Base-by-base conservation (phyloP, 2,113 vertebrate species). In the Oplegnathus fasciatus region DNA sequence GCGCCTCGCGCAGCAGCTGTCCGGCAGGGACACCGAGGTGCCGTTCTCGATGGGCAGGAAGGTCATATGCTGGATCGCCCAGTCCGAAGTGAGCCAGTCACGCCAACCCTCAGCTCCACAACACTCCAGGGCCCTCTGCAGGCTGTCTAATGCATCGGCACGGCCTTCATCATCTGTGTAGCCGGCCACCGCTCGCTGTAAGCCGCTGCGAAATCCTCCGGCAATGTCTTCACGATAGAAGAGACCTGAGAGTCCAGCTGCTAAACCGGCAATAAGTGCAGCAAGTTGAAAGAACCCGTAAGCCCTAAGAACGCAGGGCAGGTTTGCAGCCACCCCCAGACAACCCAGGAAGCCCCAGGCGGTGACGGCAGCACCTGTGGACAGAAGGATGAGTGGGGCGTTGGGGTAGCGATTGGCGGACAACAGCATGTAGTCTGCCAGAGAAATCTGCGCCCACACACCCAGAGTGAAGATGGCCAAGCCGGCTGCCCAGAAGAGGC, bases 281-380 rank as follows among this genome's bases (percentile, higher is more conserved):
- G 82, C 94, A 0, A 95, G 78, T 87, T 97, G 97, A 72, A 98
- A 97, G 72, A 94, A 82, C 2, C 96, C 92, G 5, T 97, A 98
- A 24, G 94, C 95, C 5, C 96, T 93, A 18, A 98, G 94, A 4
- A 98, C 94, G 0, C 94, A 94, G 24, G 94, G 96, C 44, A 97
- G 95, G 86, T 97, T 97, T 0, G 95, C 96, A 58, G 97, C 97
- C 0, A 96, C 96, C 0, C 97, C 95, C 13, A 97, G 95, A 46
- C 97, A 97, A 6, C 97, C 97, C 70, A 98, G 90, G 86, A 98
- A 97, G 70, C 96, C 97, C 97, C 97, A 98, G 58, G 96, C 64
- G 1, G 97, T 96, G 84, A 97, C 90, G 0, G 95, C 92, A 0
- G 94, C 89, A 1, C 97, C 97, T 0, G 96, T 96, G 64, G 90